Evolutionary conservation across 2,797 vertebrate species (phyloP).

Genomic region (Sphaeramia orbicularis): DNA sequence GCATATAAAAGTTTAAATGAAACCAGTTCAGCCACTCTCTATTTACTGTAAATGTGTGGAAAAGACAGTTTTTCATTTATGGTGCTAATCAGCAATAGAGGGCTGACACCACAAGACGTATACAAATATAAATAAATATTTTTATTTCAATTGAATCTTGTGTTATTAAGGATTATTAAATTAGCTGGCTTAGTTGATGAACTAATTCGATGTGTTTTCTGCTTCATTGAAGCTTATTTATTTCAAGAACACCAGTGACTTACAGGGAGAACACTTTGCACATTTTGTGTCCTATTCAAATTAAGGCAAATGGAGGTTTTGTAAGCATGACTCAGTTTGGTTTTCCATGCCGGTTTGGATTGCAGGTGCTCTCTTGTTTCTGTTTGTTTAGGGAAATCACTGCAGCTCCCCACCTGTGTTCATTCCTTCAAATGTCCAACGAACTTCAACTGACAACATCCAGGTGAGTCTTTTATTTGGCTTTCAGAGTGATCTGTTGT

Average conservation of each 20-base stretch:
- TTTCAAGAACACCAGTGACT: neutral
- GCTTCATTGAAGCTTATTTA: neutral
- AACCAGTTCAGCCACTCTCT: conserved; percentile 53
- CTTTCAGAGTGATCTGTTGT: neutral
- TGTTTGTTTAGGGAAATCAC: conserved; percentile 87
- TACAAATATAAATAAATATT: neutral
- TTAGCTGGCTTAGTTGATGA: neutral
- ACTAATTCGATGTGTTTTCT: neutral
- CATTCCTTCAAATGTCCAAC: conserved; percentile 44
- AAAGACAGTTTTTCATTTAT: conserved; percentile 9
- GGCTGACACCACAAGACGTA: neutral
- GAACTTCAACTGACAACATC: conserved; percentile 66
- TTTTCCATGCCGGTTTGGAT: conserved; percentile 65
- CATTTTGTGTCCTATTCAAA: conserved; percentile 71
- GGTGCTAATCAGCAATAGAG: conserved; percentile 3
- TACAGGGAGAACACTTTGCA: neutral
- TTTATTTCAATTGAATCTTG: neutral
- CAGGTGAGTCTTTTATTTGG: conserved; percentile 66
- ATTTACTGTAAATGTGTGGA: conserved; percentile 67
- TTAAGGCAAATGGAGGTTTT: conserved; percentile 71
- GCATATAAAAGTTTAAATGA: conserved; percentile 7
- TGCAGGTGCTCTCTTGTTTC: conserved; percentile 64
- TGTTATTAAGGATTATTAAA: conserved; percentile 1
- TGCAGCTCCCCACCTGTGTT: conserved; percentile 61
- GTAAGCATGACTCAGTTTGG: conserved; percentile 33